Conservation (phyloP, 1,140 invertebrate genomes). For the Pinna nobilis region DNA sequence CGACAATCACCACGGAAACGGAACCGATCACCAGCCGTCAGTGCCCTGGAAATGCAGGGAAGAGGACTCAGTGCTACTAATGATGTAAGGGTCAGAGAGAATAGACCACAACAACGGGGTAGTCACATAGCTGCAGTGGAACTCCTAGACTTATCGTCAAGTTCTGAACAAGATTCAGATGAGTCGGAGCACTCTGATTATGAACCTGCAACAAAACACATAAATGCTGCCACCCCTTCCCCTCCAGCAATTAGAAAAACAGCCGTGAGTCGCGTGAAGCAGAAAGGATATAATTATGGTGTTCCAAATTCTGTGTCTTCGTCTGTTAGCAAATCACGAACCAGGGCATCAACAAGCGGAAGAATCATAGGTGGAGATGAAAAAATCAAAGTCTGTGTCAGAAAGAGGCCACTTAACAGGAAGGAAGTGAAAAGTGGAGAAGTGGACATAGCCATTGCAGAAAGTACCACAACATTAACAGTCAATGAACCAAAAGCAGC, state of each 20-base stretch:
- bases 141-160: conserved; percentile 29
- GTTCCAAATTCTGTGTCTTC: conserved; percentile 51
- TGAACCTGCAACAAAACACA: conserved; percentile 56
- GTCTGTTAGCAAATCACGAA: conserved; percentile 31
- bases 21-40: conserved; percentile 51
- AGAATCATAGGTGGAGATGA: conserved; percentile 49
- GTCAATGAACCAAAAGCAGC: conserved; percentile 98
- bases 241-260: conserved; percentile 41
- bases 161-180: conserved; percentile 32
- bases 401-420: conserved; percentile 95
- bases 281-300: conserved; percentile 72
- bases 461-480: conserved; percentile 92
- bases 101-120: background rate
- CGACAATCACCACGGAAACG: conserved; percentile 44
- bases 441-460: conserved; percentile 95
- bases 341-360: conserved; percentile 24
- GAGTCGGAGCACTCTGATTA: conserved; percentile 51
- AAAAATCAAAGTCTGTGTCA: conserved; percentile 94
- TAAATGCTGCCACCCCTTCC: conserved; percentile 45
- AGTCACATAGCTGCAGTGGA: conserved; percentile 24
- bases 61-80: conserved; percentile 38
- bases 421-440: conserved; percentile 82
- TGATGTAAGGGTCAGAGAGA: conserved; percentile 47
- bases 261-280: conserved; percentile 51
- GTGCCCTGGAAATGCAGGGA: conserved; percentile 13